Conservation (phyloP, 2,888 invertebrate genomes). For the Agonopterix subpropinquella region DNA sequence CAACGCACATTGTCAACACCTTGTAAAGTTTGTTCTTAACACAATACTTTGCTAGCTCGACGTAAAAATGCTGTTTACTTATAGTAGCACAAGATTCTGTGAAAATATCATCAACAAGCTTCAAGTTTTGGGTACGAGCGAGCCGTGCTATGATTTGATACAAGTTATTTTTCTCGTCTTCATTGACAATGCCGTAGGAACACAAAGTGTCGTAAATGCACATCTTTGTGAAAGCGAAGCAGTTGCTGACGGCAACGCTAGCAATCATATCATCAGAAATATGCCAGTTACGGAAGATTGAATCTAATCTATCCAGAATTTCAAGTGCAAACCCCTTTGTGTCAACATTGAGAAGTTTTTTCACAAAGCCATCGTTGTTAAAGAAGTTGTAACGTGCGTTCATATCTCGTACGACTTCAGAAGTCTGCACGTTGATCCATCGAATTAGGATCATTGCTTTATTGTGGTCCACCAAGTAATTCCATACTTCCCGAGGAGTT, state of each 20-base stretch:
- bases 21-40: slow-evolving; percentile 68
- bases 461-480: slow-evolving; percentile 75
- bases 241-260: slow-evolving; percentile 57
- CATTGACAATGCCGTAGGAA: slow-evolving; percentile 79
- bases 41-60: slow-evolving; percentile 70
- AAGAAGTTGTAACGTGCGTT: slow-evolving; percentile 64
- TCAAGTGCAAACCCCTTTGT: slow-evolving; percentile 51
- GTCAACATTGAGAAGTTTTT: slow-evolving; percentile 59
- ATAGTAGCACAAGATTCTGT: slow-evolving; percentile 63
- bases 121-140: slow-evolving; percentile 71
- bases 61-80: slow-evolving; percentile 66
- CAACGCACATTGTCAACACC: slow-evolving; percentile 69
- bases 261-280: slow-evolving; percentile 77
- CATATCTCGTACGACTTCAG: slow-evolving; percentile 65
- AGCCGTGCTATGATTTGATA: slow-evolving; percentile 76
- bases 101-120: slow-evolving; percentile 73
- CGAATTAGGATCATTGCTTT: slow-evolving; percentile 74
- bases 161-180: slow-evolving; percentile 73
- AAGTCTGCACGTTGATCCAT: slow-evolving; percentile 78
- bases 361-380: slow-evolving; percentile 57
- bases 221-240: slow-evolving; percentile 69
- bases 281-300: slow-evolving; percentile 70
- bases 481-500: slow-evolving; percentile 74
- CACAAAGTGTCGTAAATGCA: slow-evolving; percentile 76
- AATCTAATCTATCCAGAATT: slow-evolving; percentile 59